Evolutionary conservation across 2,797 vertebrate species (phyloP).

Genomic region (Gadopsis bispinosus): DNA sequence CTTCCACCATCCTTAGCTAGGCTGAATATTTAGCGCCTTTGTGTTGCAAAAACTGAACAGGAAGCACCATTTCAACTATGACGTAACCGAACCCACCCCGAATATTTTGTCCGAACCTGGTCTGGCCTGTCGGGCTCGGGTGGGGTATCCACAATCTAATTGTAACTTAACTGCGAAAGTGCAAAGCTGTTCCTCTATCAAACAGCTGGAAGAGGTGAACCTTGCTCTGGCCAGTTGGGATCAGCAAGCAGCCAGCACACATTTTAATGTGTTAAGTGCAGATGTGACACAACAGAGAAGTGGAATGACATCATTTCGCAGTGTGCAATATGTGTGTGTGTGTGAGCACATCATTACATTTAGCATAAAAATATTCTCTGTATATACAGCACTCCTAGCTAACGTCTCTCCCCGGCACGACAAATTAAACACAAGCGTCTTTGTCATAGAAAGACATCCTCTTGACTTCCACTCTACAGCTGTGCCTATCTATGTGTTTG

Average conservation of each 20-base stretch:
- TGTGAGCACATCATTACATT: background rate
- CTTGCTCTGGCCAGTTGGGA: background rate
- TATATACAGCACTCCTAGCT: constrained; percentile 18
- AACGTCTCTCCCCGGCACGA: constrained; percentile 1
- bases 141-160: no score
- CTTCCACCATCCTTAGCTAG: no score
- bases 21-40: no score
- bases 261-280: background rate
- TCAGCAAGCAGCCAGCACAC: background rate
- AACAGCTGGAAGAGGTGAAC: background rate
- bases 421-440: constrained; percentile 53
- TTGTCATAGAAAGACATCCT: constrained; percentile 40
- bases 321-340: background rate
- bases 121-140: no score
- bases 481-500: constrained; percentile 18
- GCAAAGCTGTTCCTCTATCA: background rate
- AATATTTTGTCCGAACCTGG: no score
- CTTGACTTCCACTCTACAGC: constrained; percentile 42
- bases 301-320: background rate
- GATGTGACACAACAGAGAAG: background rate
- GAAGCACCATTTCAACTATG: no score
- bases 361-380: constrained; percentile 17
- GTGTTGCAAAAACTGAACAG: no score
- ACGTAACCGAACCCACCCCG: no score
- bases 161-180: background rate